Percentiles rank a stretch among this genome's conserved stretches.
These are phyloP conservation scores for Ceramica pisi DNA, from an alignment of 2,888 invertebrate species.

Conservation along the genomic window DNA sequence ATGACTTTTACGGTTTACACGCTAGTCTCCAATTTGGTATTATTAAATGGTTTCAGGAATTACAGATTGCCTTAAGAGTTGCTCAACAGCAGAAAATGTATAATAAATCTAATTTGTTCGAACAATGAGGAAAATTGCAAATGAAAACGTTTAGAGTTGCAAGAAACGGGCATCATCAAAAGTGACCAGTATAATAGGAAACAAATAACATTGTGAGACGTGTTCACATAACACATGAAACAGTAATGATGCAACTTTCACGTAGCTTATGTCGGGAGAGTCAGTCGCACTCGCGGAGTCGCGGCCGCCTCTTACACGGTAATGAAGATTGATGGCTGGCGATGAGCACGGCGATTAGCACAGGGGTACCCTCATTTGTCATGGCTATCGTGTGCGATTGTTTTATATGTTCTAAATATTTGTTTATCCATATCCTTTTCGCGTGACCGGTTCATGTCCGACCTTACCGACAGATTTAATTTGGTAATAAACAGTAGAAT, in stretches of 20 bases:
- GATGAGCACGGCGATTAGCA: slow-evolving; percentile 80
- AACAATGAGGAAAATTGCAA: slow-evolving; percentile 18
- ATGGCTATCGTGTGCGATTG: slow-evolving; percentile 63
- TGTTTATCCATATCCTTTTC: slow-evolving; percentile 21
- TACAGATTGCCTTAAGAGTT: slow-evolving; percentile 17
- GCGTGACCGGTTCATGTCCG: background rate
- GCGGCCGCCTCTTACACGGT: slow-evolving; percentile 81
- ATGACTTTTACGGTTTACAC: slow-evolving; percentile 58
- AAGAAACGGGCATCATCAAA: slow-evolving; percentile 7
- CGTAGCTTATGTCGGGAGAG: slow-evolving; percentile 82
- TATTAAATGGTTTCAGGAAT: slow-evolving; percentile 35
- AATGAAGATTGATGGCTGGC: slow-evolving; percentile 88
- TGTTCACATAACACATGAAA: slow-evolving; percentile 70
- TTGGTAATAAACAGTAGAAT: background rate
- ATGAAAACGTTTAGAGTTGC: slow-evolving; percentile 14
- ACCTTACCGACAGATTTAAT: background rate
- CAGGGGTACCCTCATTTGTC: slow-evolving; percentile 74
- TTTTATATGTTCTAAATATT: slow-evolving; percentile 58
- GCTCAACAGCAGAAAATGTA: slow-evolving; percentile 1
- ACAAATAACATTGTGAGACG: slow-evolving; percentile 60
- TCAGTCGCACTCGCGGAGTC: slow-evolving; percentile 77
- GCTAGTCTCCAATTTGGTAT: slow-evolving; percentile 14
- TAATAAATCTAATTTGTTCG: background rate
- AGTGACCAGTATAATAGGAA: slow-evolving; percentile 53
- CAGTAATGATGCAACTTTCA: slow-evolving; percentile 87